phyloP scores from a whole-genome alignment of 2,888 invertebrate species.

The Stenotaenia linearis region DNA sequence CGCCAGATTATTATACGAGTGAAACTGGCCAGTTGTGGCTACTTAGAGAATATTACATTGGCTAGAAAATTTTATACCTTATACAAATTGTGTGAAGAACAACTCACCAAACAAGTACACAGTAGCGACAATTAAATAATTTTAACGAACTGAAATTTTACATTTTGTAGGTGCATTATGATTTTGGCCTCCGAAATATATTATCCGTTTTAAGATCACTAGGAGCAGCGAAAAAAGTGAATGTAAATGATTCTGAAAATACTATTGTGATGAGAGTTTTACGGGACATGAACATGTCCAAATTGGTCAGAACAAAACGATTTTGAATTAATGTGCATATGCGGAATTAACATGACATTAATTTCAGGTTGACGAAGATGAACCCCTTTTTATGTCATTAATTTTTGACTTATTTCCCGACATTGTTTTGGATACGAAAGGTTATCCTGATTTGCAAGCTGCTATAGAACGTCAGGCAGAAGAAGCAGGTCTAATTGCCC shows the following conservation, averaged over 20 bases:
- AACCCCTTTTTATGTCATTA: conserved; percentile 92
- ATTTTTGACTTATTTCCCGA: conserved; percentile 95
- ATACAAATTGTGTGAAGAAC: conserved; percentile 95
- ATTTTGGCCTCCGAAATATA: conserved; percentile 92
- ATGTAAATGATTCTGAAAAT: conserved; percentile 86
- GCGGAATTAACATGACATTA: too few species aligned
- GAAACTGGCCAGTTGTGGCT: conserved; percentile 91
- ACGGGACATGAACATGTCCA: conserved; percentile 94
- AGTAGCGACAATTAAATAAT: conserved; percentile 28
- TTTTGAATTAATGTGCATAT: neutral
- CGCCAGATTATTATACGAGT: conserved; percentile 94
- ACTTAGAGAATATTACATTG: conserved; percentile 87
- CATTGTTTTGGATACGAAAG: conserved; percentile 84
- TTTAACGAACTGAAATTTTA: neutral
- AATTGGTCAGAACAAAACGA: conserved; percentile 62
- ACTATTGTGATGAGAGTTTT: conserved; percentile 95
- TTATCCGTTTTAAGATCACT: conserved; percentile 86
- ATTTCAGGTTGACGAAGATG: conserved; percentile 81
- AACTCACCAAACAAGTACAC: conserved; percentile 85
- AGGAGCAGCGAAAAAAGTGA: conserved; percentile 84
- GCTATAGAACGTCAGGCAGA: conserved; percentile 81
- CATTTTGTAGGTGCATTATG: conserved; percentile 75
- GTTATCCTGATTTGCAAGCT: conserved; percentile 79
- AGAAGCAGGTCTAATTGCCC: conserved; percentile 72
- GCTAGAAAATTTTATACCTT: conserved; percentile 94